Conservation (phyloP, 2,797 vertebrate genomes). For the Enteromius mattozi region DNA sequence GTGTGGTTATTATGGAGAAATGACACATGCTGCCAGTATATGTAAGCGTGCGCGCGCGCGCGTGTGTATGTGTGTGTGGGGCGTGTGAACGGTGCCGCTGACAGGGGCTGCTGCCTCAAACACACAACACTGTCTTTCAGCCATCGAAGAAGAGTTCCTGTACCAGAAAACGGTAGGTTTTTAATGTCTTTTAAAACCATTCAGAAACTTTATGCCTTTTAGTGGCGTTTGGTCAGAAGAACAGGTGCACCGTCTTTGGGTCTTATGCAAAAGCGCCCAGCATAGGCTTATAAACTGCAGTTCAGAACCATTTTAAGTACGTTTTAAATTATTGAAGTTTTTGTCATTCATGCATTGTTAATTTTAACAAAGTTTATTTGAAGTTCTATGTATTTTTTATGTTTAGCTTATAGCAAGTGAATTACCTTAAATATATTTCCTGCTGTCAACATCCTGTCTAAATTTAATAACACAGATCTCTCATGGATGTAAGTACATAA, state of each 20-base stretch:
- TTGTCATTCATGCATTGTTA: neutral
- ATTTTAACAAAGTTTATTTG: no score
- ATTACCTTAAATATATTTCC: neutral
- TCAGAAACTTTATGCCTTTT: neutral
- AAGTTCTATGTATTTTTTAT: neutral
- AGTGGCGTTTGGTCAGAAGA: neutral
- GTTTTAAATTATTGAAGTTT: neutral
- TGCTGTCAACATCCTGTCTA: constrained; percentile 1
- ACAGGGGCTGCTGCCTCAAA: neutral
- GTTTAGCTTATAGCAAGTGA: neutral
- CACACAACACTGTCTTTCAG: neutral
- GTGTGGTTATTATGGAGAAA: constrained; percentile 17
- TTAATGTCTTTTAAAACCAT: neutral
- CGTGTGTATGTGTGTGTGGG: neutral
- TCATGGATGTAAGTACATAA: neutral
- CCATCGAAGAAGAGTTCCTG: constrained; percentile 5
- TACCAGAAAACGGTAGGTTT: constrained; percentile 27
- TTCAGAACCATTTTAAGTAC: neutral
- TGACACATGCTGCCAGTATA: constrained; percentile 15
- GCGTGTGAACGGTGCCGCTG: constrained; percentile 6
- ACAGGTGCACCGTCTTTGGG: constrained; percentile 28
- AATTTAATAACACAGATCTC: neutral
- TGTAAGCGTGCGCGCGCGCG: neutral
- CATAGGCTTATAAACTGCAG: neutral
- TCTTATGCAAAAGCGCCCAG: neutral